phyloP scores from a whole-genome alignment of 2,113 vertebrate species.

The Antigone vipio region DNA sequence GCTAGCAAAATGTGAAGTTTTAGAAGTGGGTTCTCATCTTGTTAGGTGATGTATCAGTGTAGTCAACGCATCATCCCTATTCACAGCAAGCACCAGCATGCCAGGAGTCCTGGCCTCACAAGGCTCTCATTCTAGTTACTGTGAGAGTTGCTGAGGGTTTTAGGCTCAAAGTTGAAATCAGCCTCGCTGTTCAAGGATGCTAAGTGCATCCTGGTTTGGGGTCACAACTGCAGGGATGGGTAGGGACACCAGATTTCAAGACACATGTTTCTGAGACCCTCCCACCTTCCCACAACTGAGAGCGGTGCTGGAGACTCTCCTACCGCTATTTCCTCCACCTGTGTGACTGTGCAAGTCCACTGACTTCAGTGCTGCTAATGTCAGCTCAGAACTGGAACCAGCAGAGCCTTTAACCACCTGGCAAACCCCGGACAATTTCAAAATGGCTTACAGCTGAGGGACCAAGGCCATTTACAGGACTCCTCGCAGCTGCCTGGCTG shows the following conservation, averaged over 20 bases:
- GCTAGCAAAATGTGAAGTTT: neutral
- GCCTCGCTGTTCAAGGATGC: neutral
- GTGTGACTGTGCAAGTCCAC: neutral
- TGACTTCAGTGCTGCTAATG: neutral
- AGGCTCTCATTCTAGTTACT: neutral
- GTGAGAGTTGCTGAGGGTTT: neutral
- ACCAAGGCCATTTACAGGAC: neutral
- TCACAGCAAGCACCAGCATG: neutral
- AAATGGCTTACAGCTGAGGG: neutral
- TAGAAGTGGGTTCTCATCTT: neutral
- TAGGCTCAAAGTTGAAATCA: neutral
- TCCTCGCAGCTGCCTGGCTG: neutral
- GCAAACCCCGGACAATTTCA: neutral
- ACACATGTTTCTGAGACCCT: neutral
- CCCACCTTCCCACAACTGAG: accelerated
- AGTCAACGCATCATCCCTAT: neutral
- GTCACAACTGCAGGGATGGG: neutral
- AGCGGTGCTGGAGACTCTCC: neutral
- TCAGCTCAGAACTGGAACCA: neutral
- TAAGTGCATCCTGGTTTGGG: neutral
- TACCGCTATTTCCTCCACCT: accelerated
- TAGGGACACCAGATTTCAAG: neutral
- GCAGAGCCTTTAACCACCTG: neutral
- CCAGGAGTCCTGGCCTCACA: neutral
- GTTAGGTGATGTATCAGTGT: neutral